A percentile compares a stretch with the other conserved stretches of the same genome.
Conservation (phyloP, 2,888 invertebrate genomes). For the Tenthredo mesomela region DNA sequence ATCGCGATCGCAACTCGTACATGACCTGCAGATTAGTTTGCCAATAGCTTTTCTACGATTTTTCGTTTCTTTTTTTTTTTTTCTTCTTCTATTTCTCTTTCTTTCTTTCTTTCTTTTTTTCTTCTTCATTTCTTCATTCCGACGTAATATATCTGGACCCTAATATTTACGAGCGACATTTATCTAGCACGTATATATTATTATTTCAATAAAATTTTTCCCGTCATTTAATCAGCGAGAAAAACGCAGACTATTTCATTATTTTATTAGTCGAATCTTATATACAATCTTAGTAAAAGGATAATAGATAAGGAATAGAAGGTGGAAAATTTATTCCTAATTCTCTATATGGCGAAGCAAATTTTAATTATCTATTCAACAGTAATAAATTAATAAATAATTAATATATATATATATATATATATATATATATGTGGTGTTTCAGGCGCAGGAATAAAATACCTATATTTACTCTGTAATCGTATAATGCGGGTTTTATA, state of each 20-base stretch:
- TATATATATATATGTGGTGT: background rate
- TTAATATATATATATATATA: too few species aligned
- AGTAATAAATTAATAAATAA: conserved; percentile 40
- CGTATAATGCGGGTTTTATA: background rate
- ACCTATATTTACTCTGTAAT: background rate
- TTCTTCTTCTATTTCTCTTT: background rate
- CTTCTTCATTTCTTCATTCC: background rate
- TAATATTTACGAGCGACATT: conserved; percentile 22
- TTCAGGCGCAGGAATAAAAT: background rate
- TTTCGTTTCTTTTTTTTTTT: background rate
- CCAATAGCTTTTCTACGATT: background rate
- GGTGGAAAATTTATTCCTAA: background rate
- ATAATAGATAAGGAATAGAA: background rate
- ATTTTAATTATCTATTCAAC: conserved; percentile 19
- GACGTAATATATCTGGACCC: background rate
- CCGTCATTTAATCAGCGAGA: background rate
- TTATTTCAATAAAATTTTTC: conserved; percentile 20
- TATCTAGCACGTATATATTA: conserved; percentile 12
- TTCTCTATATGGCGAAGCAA: background rate
- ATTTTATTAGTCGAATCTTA: background rate
- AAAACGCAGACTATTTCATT: background rate
- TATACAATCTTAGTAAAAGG: conserved; percentile 3
- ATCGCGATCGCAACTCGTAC: background rate
- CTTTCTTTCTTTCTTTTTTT: background rate
- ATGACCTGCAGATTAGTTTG: conserved; percentile 12